Conservation (phyloP, 2,113 vertebrate genomes). For the Thamnophis sirtalis region DNA sequence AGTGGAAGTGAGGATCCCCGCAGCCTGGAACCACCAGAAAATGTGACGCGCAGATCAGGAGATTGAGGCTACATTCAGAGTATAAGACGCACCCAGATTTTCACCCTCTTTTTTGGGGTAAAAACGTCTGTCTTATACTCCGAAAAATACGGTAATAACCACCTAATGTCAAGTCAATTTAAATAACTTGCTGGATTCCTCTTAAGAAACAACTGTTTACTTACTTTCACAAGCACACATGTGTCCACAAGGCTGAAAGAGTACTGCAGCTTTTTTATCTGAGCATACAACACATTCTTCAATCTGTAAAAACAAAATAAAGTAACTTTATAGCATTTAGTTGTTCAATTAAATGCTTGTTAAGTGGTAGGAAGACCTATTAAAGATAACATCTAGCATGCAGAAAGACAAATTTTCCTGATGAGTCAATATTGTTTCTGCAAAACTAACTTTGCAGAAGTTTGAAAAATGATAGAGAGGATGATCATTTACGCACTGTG, state of each 20-base stretch:
- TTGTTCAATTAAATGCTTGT: neutral
- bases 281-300: constrained; percentile 99
- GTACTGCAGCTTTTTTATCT: constrained; percentile 96
- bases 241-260: constrained; percentile 98
- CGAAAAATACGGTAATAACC: neutral
- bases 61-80: no score
- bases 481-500: neutral
- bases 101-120: no score
- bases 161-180: neutral
- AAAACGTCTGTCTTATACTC: no score
- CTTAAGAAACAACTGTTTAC: constrained; percentile 56
- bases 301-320: constrained; percentile 73
- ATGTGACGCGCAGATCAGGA: no score
- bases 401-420: neutral
- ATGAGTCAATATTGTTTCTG: neutral
- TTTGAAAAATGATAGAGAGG: neutral
- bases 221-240: constrained; percentile 99
- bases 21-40: no score
- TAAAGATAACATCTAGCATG: neutral
- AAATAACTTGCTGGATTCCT: neutral
- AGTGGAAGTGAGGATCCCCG: no score
- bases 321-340: neutral
- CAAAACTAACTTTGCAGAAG: neutral
- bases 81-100: no score
- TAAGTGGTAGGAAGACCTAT: neutral